phyloP scores from a whole-genome alignment of 2,888 invertebrate genomes.

The Megaustenia siamemsis region DNA sequence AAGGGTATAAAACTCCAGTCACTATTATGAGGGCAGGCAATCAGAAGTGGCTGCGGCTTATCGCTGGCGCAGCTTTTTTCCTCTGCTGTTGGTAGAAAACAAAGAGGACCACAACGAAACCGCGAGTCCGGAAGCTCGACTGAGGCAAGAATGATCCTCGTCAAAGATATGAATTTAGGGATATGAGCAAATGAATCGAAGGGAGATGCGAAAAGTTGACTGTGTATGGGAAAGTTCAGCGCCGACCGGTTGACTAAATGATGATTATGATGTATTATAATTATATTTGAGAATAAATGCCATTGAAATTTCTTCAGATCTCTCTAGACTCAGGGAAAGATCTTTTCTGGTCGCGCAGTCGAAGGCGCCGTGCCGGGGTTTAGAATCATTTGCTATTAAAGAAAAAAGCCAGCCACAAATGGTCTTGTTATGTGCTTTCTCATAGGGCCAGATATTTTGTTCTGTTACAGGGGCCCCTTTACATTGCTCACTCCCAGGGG shows the following conservation, averaged over 20 bases:
- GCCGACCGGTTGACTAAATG: neutral
- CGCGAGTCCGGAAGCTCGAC: neutral
- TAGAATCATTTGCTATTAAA: neutral
- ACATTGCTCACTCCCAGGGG: constrained; percentile 6
- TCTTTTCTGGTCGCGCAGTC: neutral
- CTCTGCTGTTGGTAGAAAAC: neutral
- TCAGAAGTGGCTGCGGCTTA: neutral
- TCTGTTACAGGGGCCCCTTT: neutral
- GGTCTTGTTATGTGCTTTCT: neutral
- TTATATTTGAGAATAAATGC: constrained; percentile 10
- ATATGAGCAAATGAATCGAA: too few species aligned
- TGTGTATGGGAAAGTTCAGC: neutral
- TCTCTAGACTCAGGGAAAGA: neutral
- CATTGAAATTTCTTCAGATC: constrained; percentile 18
- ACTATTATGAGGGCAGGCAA: neutral
- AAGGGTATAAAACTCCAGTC: neutral
- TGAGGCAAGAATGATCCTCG: neutral
- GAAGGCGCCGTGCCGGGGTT: neutral
- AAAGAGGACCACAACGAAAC: neutral
- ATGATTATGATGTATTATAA: neutral
- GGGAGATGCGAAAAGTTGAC: too few species aligned
- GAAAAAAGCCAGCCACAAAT: neutral
- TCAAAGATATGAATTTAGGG: neutral
- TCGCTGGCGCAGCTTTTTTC: neutral
- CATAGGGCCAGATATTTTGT: neutral